Conservation (phyloP, 2,888 invertebrate genomes). For the Drosophila pegasa region DNA sequence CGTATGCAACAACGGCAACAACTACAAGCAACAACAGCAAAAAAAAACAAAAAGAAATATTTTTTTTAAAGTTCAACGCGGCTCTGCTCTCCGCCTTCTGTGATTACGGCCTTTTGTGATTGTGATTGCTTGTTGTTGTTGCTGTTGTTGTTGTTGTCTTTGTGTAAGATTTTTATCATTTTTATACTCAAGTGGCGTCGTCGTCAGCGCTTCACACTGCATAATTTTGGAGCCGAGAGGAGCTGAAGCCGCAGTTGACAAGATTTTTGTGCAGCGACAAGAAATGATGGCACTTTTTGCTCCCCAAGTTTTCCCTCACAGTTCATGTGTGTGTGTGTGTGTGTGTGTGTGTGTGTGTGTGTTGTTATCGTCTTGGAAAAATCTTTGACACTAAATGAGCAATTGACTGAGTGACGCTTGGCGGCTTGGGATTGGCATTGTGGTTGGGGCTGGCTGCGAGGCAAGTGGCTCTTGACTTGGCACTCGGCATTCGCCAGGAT, state of each 20-base stretch:
- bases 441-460: conserved; percentile 2
- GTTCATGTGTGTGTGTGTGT: background rate
- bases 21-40: conserved; percentile 37
- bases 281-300: conserved; percentile 72
- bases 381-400: conserved; percentile 81
- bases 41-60: conserved; percentile 32
- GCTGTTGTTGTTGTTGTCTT: conserved; percentile 35
- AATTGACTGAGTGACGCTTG: conserved; percentile 76
- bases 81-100: conserved; percentile 38
- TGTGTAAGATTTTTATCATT: conserved; percentile 66
- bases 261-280: conserved; percentile 80
- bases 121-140: conserved; percentile 35
- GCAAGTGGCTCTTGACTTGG: conserved; percentile 57
- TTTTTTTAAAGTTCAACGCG: conserved; percentile 65
- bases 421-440: conserved; percentile 33
- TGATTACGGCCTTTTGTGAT: conserved; percentile 59
- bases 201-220: conserved; percentile 77
- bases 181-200: conserved; percentile 80
- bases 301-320: conserved; percentile 44
- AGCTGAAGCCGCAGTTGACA: conserved; percentile 63
- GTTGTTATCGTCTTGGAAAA: conserved; percentile 69
- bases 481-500: conserved; percentile 46
- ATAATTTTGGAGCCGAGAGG: conserved; percentile 68
- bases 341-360: conserved; percentile 35
- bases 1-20: conserved; percentile 52